Percentiles rank a stretch among this genome's conserved stretches.
Evolutionary conservation across 1,140 invertebrate species (phyloP).

Genomic region (Pseudachorutes palmiensis): DNA sequence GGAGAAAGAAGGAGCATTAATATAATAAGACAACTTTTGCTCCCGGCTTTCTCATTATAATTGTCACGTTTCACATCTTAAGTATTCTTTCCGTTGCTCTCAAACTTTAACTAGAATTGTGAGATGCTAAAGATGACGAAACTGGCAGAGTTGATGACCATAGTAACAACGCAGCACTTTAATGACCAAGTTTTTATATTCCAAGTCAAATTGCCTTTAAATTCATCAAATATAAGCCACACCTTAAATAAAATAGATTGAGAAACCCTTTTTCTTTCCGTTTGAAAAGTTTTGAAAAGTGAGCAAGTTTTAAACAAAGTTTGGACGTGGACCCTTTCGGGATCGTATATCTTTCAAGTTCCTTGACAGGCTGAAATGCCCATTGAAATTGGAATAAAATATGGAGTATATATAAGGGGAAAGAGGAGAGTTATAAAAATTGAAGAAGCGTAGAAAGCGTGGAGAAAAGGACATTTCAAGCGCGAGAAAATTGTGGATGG

Average conservation of each 20-base stretch:
- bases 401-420: too few relatives aligned
- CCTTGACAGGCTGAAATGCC: slow-evolving; percentile 1
- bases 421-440: neutral
- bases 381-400: slow-evolving; percentile 9
- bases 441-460: slow-evolving; percentile 2
- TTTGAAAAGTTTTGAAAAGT: neutral
- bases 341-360: neutral
- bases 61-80: neutral
- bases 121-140: too few relatives aligned
- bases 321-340: neutral
- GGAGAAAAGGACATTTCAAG: neutral
- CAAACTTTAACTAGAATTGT: neutral
- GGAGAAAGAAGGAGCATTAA: neutral
- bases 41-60: slow-evolving; percentile 3
- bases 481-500: neutral
- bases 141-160: too few relatives aligned
- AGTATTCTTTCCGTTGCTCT: neutral
- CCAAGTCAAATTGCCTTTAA: too few relatives aligned
- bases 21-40: slow-evolving; percentile 7
- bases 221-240: too few relatives aligned
- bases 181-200: too few relatives aligned
- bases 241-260: too few relatives aligned
- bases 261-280: neutral
- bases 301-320: neutral
- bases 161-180: too few relatives aligned